Base-by-base conservation (phyloP, 2,113 vertebrate genomes). In the Otocyon megalotis region DNA sequence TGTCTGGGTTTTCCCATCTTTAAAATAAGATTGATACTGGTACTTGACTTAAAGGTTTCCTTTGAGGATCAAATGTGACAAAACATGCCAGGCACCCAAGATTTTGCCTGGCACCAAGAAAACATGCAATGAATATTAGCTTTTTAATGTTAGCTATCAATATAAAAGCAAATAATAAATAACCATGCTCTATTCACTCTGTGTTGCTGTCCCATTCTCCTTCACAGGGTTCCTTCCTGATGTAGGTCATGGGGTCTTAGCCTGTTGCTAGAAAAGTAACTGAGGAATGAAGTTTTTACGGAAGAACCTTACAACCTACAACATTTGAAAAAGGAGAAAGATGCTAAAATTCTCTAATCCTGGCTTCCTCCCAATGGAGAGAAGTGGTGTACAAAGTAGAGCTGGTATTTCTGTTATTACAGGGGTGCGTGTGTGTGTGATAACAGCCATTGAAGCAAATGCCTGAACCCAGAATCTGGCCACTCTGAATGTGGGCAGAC, bases 1-100 rank as follows among this genome's bases (percentile, higher is more conserved):
- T 80, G 30, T 20, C 35, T 97, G 72, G 12, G 8, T 72, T 79
- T 96, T 89, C 50, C 79, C 62, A 54, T 53, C 79, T 92, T 58
- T 69, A 76, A 87, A 88, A 69, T 90, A 35, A 69, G 30, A 0
- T 12, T 32, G 32, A 50, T 4, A 12, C 32, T 50, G 3, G 15
- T 19, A 20, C 10, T 22, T 2, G 12, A 48, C 88, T 80, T 72
- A 74, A 76, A 84, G 5, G 2, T 77, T 74, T 88, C 35, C 54
- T 30, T 2, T 20, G 62, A 85, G 32, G 37, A 80, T 26, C 48
- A 43, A 56, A 81, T 50, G 37, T 43, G 13, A 48, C 3, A 19
- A 60, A 65, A 35, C 48, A 26, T 1, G 22, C 20, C 22, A 79
- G 54, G 67, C 56, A 85, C 67, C 48, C 20, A 43, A 30, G 16